These are phyloP conservation scores for Cricetomys ansorgei DNA, from an alignment of 2,113 vertebrate genomes.

Conservation along the genomic window DNA sequence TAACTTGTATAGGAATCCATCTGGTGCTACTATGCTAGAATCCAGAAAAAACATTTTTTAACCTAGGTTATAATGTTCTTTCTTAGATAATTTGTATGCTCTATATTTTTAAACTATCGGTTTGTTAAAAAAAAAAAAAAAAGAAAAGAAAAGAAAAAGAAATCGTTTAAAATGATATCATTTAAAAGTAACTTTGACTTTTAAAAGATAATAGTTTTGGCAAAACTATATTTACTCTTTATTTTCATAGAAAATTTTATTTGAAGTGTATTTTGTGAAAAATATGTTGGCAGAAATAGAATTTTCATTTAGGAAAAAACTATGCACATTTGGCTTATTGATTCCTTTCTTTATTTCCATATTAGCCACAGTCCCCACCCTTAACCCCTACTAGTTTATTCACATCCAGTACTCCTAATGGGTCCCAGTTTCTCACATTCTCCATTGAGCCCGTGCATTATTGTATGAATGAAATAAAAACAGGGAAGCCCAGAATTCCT, in stretches of 20 bases:
- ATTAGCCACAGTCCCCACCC: constrained; percentile 91
- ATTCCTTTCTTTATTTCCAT: constrained; percentile 90
- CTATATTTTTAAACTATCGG: constrained; percentile 58
- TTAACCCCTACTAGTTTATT: constrained; percentile 89
- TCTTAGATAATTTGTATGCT: constrained; percentile 66
- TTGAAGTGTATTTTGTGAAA: constrained; percentile 80
- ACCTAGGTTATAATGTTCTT: constrained; percentile 53
- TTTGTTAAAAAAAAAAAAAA: constrained; percentile 40
- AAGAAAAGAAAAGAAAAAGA: not conserved
- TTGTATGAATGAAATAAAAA: constrained; percentile 97
- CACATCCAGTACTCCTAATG: constrained; percentile 89
- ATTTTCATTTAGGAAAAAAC: constrained; percentile 86
- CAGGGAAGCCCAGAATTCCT: constrained; percentile 95
- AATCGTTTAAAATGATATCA: constrained; percentile 64
- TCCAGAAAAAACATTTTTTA: constrained; percentile 17
- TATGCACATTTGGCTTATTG: constrained; percentile 90
- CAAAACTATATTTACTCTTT: constrained; percentile 69
- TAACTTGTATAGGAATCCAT: constrained; percentile 14
- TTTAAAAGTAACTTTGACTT: constrained; percentile 68
- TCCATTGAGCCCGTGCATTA: constrained; percentile 95
- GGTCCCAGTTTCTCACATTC: constrained; percentile 92
- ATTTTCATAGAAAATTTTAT: constrained; percentile 75
- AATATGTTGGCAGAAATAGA: constrained; percentile 85
- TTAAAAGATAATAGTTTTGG: constrained; percentile 56
- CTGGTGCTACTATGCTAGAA: constrained; percentile 51